Conservation (phyloP, 2,113 vertebrate species). For the Sorex araneus region DNA sequence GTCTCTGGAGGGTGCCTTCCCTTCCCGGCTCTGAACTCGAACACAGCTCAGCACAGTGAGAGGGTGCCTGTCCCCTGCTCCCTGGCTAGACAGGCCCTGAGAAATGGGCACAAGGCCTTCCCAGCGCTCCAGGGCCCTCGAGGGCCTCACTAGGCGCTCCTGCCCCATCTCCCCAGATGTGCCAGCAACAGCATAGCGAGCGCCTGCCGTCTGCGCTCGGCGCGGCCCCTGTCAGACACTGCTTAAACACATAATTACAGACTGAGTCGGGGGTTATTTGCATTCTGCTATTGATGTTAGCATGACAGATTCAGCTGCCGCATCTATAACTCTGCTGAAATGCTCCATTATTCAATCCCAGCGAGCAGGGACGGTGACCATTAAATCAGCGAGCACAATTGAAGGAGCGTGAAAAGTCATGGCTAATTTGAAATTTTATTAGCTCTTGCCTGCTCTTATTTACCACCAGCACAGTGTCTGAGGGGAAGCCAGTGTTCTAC, state of each 20-base stretch:
- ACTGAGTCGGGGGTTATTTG: conserved; percentile 87
- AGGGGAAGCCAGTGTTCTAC: conserved; percentile 72
- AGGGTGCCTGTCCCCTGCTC: neutral
- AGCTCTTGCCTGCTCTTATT: conserved; percentile 86
- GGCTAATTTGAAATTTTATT: conserved; percentile 91
- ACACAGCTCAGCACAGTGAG: neutral
- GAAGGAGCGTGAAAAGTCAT: conserved; percentile 88
- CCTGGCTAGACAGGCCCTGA: neutral
- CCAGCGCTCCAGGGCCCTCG: neutral
- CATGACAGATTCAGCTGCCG: conserved; percentile 91
- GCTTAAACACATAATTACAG: conserved; percentile 88
- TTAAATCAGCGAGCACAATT: conserved; percentile 88
- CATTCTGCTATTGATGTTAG: conserved; percentile 91
- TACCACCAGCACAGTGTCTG: conserved; percentile 78
- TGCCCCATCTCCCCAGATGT: neutral
- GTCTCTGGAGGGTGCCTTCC: neutral
- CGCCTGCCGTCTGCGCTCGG: neutral
- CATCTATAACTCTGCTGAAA: conserved; percentile 94
- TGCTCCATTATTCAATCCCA: conserved; percentile 93
- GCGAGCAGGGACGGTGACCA: conserved; percentile 88
- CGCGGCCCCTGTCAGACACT: conserved; percentile 86
- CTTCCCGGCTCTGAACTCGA: neutral
- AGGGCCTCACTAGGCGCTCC: neutral
- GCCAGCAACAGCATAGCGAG: neutral
- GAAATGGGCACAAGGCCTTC: neutral